Percentiles rank a stretch among this genome's conserved stretches.
phyloP scores from a whole-genome alignment of 92 coral and sea anemone species.

The Actinernus sp. region DNA sequence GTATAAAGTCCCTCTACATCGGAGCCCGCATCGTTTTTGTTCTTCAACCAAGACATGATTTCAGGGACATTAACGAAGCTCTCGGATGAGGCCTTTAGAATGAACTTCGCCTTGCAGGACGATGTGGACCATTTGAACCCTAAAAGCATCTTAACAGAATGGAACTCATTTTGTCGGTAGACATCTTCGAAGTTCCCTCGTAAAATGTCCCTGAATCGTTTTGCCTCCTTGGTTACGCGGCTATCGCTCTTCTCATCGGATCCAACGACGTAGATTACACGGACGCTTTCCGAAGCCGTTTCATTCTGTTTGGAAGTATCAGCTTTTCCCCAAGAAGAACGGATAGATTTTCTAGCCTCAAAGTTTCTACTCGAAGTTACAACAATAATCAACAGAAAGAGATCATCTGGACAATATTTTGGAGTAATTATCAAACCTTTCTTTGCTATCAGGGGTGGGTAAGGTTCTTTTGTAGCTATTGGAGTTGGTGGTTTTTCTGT shows the following conservation, averaged over 20 bases:
- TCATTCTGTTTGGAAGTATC: conserved; percentile 30
- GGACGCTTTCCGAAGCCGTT: conserved; percentile 34
- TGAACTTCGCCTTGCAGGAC: conserved; percentile 59
- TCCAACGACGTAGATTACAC: conserved; percentile 72
- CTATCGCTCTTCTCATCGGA: conserved; percentile 70
- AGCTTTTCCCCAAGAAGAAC: conserved; percentile 76
- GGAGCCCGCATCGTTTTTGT: background rate
- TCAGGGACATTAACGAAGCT: conserved; percentile 75
- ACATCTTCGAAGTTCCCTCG: conserved; percentile 74
- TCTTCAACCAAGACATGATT: conserved; percentile 47
- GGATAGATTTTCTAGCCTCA: conserved; percentile 78
- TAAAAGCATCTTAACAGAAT: conserved; percentile 69
- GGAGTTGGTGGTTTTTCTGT: background rate
- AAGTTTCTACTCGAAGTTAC: conserved; percentile 70
- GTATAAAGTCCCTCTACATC: conserved; percentile 53
- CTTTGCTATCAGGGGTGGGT: conserved; percentile 55
- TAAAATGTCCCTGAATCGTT: conserved; percentile 58
- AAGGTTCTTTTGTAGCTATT: conserved; percentile 41
- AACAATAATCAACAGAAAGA: conserved; percentile 64
- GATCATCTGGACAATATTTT: conserved; percentile 24
- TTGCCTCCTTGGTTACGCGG: conserved; percentile 70
- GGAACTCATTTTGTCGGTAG: conserved; percentile 74
- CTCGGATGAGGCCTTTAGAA: conserved; percentile 61
- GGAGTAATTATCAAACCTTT: conserved; percentile 60
- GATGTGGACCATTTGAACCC: conserved; percentile 82